These are phyloP conservation scores for Murina feae DNA, from an alignment of 2,113 vertebrate species.

Conservation along the genomic window DNA sequence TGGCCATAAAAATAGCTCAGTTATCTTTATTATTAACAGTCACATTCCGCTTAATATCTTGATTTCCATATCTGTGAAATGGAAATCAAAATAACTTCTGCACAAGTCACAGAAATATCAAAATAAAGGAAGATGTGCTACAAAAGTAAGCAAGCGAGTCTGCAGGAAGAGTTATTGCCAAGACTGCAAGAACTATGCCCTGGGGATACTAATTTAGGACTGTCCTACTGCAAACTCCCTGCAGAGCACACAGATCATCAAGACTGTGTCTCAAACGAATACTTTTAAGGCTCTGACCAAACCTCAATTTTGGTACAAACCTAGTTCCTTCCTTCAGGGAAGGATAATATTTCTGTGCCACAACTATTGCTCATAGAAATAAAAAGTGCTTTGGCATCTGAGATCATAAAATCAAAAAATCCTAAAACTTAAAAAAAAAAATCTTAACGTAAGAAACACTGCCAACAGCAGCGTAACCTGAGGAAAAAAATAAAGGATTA, in stretches of 20 bases:
- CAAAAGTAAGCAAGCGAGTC: not conserved
- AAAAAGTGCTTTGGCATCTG: not conserved
- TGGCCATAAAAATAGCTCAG: not conserved
- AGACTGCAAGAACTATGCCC: not conserved
- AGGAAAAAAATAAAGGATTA: not conserved
- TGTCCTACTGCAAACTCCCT: not conserved
- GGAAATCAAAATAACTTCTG: not conserved
- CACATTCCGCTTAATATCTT: not conserved
- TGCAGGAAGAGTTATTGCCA: not conserved
- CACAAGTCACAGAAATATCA: not conserved
- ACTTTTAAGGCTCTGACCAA: not conserved
- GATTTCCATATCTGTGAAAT: not conserved
- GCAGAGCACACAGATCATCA: not conserved
- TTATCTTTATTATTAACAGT: not conserved
- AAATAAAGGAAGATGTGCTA: not conserved
- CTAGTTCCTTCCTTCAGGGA: not conserved
- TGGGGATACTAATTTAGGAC: not conserved
- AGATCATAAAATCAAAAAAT: constrained; percentile 1
- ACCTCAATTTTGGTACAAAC: not conserved
- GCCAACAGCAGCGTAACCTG: not conserved
- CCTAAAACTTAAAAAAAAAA: not conserved
- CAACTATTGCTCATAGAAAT: not conserved
- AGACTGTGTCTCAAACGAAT: not conserved
- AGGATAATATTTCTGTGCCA: not conserved
- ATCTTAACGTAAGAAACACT: not conserved